phyloP scores from a whole-genome alignment of 2,888 invertebrate genomes.

The Ptychoptera albimana region DNA sequence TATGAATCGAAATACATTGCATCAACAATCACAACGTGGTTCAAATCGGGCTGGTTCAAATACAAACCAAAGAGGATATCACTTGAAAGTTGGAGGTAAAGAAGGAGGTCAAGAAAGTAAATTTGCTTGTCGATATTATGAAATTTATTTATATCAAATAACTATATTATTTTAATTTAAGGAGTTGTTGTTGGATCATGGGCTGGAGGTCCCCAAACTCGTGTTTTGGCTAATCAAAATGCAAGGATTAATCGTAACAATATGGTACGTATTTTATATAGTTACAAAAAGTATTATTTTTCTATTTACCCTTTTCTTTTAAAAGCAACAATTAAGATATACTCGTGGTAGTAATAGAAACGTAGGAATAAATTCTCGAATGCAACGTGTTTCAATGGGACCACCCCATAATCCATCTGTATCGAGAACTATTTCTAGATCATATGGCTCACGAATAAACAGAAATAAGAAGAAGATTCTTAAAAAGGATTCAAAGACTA shows the following conservation, averaged over 20 bases:
- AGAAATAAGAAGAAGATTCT: too few relatives aligned
- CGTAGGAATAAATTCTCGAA: too few relatives aligned
- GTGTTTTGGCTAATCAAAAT: background rate
- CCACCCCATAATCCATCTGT: too few relatives aligned
- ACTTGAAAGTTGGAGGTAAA: conserved; percentile 18
- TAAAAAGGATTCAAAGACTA: too few relatives aligned
- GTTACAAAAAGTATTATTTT: too few relatives aligned
- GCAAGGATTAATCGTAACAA: background rate
- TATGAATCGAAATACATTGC: conserved; percentile 3
- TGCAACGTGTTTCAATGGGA: too few relatives aligned
- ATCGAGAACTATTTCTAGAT: too few relatives aligned
- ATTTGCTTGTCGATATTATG: background rate
- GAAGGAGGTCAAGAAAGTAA: background rate
- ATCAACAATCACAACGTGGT: background rate
- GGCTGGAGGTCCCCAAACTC: conserved; percentile 10
- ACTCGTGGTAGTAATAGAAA: too few relatives aligned
- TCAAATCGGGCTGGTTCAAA: conserved; percentile 3
- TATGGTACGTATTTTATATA: too few relatives aligned
- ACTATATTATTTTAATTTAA: conserved; percentile 11
- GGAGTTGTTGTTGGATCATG: conserved; percentile 20
- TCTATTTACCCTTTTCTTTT: too few relatives aligned
- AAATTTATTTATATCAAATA: background rate
- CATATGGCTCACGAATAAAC: too few relatives aligned
- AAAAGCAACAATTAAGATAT: background rate
- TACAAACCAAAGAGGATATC: conserved; percentile 15